These are phyloP conservation scores for Cuculus canorus DNA, from an alignment of 2,797 vertebrate genomes.

Conservation along the genomic window DNA sequence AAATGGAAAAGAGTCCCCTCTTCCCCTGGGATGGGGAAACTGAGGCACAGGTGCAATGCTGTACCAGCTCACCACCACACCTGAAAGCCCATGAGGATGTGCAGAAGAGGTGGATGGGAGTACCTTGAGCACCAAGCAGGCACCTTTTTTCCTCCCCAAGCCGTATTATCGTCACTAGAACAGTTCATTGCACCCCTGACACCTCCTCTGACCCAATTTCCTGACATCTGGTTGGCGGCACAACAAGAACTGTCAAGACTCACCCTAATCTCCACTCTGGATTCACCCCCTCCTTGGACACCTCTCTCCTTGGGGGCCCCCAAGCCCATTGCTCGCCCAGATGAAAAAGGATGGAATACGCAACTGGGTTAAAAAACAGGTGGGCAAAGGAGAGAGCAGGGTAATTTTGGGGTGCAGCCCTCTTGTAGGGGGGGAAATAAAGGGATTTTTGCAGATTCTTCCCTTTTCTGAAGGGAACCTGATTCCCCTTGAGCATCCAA, in stretches of 20 bases:
- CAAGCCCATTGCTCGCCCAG: fast-evolving
- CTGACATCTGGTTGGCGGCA: fast-evolving
- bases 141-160: neutral
- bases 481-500: neutral
- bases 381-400: neutral
- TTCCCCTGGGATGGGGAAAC: neutral
- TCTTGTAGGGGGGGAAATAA: neutral
- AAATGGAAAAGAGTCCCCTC: neutral
- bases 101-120: neutral
- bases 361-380: fast-evolving
- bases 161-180: neutral
- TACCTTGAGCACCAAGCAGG: neutral
- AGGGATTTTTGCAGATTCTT: neutral
- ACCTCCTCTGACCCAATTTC: neutral
- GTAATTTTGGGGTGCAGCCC: neutral
- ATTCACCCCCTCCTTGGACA: neutral
- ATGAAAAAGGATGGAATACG: neutral
- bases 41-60: neutral
- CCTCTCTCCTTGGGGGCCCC: neutral
- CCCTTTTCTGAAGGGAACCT: neutral
- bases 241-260: neutral
- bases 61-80: neutral
- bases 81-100: neutral
- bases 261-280: neutral
- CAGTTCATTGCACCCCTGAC: neutral